Conservation (phyloP, 2,797 vertebrate species). For the Syngnathus rostellatus region DNA sequence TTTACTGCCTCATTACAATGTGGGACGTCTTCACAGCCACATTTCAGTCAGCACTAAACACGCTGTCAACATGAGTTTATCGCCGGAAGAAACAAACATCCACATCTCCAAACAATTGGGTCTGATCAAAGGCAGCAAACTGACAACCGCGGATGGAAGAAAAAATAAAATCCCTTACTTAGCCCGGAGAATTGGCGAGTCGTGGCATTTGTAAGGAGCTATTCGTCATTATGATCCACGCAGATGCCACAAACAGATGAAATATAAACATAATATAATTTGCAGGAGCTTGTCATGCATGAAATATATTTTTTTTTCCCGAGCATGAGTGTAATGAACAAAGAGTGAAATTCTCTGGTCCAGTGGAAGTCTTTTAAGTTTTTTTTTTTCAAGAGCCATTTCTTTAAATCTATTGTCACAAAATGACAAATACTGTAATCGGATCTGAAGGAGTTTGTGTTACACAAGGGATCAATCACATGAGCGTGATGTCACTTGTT, state of each 20-base stretch:
- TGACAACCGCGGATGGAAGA: slow-evolving; percentile 54
- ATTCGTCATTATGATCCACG: slow-evolving; percentile 59
- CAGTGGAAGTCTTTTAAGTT: slow-evolving; percentile 12
- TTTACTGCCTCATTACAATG: neutral
- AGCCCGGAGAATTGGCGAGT: slow-evolving; percentile 35
- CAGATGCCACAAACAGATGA: slow-evolving; percentile 50
- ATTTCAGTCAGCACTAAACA: slow-evolving; percentile 14
- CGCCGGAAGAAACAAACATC: slow-evolving; percentile 50
- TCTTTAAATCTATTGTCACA: slow-evolving; percentile 15
- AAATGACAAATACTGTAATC: neutral
- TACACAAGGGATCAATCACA: slow-evolving; percentile 10
- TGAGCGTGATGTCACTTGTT: slow-evolving; percentile 4
- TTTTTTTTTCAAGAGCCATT: too few relatives aligned
- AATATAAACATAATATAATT: slow-evolving; percentile 60
- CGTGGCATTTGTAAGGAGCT: slow-evolving; percentile 47
- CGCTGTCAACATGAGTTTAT: slow-evolving; percentile 40
- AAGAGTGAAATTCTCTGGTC: slow-evolving; percentile 27
- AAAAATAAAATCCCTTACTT: slow-evolving; percentile 33
- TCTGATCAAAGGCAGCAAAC: slow-evolving; percentile 52
- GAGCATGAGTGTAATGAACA: slow-evolving; percentile 21
- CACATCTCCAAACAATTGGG: slow-evolving; percentile 37
- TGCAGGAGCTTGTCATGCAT: slow-evolving; percentile 45
- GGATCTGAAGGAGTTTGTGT: too few relatives aligned
- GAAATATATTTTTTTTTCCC: slow-evolving; percentile 46
- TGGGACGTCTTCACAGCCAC: neutral